A percentile compares a stretch with the other conserved stretches of the same genome.
Evolutionary conservation across 2,797 vertebrate species (phyloP).

Genomic region (Steatocranus sp.): DNA sequence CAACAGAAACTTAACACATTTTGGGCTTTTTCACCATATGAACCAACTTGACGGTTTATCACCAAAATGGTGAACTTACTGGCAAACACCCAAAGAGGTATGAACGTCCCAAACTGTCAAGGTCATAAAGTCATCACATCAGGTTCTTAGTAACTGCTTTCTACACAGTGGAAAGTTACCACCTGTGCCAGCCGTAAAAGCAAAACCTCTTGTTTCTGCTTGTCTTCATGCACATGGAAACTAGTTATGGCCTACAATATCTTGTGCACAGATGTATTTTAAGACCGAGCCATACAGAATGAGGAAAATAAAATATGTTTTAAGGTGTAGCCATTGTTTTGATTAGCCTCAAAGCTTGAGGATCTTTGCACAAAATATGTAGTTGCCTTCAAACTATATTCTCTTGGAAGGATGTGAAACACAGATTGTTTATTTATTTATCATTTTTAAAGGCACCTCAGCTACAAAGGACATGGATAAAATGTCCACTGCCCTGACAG

Average conservation of each 20-base stretch:
- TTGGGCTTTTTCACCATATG: not conserved
- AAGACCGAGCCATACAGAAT: not conserved
- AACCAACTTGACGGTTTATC: not conserved
- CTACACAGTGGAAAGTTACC: not conserved
- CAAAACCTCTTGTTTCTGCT: not conserved
- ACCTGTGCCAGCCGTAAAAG: not conserved
- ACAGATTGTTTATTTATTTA: not conserved
- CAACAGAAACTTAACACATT: not conserved
- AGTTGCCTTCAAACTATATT: not conserved
- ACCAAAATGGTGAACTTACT: not conserved
- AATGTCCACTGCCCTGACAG: not conserved
- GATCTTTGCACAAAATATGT: not conserved
- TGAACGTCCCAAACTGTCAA: not conserved
- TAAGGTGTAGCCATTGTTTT: not conserved
- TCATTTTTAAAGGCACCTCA: not conserved
- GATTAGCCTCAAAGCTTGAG: not conserved
- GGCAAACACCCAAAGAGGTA: not conserved
- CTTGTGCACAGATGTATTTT: not conserved
- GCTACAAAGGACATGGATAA: not conserved
- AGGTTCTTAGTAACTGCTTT: not conserved
- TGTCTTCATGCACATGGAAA: not conserved
- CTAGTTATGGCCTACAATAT: not conserved
- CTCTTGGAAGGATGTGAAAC: not conserved
- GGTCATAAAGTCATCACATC: not conserved
- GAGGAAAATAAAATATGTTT: not conserved